Evolutionary conservation across 2,888 invertebrate species (phyloP), one percentile per base, ranked within the genome.

Genomic region (Helleia helle): DNA sequence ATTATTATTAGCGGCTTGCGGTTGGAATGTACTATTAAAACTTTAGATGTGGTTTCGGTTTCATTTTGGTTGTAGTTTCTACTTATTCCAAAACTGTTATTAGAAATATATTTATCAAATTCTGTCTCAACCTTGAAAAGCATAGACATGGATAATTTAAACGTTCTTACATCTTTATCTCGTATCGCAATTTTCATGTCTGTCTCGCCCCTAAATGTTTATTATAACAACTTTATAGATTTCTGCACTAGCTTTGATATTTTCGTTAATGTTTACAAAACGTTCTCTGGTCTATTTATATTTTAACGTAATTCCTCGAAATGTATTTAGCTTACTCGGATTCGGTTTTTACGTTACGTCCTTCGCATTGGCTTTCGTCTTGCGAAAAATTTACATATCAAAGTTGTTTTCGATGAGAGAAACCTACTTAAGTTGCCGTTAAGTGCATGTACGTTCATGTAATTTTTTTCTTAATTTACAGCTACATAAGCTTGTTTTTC

Each of bases 381-480:
- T 7, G 7, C 17, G 31, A 18, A 17, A 17, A 31, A 31, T 17
- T 27, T 12, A 5, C 30, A n/a, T 30, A 17, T 22, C 22, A 5
- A 7, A 47, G 50, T 49, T 42, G 42, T 48, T 50, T 50, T 52
- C 45, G 14, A 42, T 31, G 38, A 48, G 46, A 43, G 49, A 47
- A 48, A 50, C 56, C 50, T 43, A 54, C 60, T 58, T 56, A 55
- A 49, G 28, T 40, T 56, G 62, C 71, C 69, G 73, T 73, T 72
- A 66, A 43, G 48, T 48, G 55, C 40, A 62, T 52, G 50, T 43
- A 51, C 48, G 54, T 60, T 65, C 55, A 59, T 55, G 54, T 56
- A 40, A 52, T 54, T 52, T 55, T 64, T 70, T 67, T 59, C 59
- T 54, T 48, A 55, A 59, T 70, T 65, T 70, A 73, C 72, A 67